phyloP scores from a whole-genome alignment of 2,888 invertebrate species.

The Sinelater perroti region DNA sequence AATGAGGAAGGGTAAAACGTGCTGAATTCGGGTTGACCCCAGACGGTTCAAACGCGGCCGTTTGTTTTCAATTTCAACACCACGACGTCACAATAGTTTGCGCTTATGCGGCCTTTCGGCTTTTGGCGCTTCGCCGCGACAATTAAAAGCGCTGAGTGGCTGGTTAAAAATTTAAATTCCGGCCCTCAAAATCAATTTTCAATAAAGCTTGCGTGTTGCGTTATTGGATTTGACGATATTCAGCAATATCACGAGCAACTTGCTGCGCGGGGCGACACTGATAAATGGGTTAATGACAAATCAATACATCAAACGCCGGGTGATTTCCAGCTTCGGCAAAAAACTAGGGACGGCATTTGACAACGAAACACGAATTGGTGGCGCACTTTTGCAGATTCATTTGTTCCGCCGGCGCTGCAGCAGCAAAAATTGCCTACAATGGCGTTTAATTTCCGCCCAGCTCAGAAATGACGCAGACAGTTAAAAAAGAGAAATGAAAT shows the following conservation, averaged over 20 bases:
- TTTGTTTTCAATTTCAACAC: no score
- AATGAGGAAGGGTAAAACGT: neutral
- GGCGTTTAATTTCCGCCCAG: constrained; percentile 27
- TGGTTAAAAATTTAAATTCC: no score
- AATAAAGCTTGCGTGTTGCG: constrained; percentile 2
- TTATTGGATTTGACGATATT: constrained; percentile 16
- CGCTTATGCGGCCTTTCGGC: no score
- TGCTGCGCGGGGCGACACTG: constrained; percentile 20
- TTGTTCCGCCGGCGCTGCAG: constrained; percentile 7
- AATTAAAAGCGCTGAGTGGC: no score
- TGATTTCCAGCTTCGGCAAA: constrained; percentile 9
- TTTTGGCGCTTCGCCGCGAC: no score
- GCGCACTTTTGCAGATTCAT: constrained; percentile 13
- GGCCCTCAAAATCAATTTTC: constrained; percentile 15
- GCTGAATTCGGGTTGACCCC: neutral
- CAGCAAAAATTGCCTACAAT: constrained; percentile 22
- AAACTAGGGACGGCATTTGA: constrained; percentile 9
- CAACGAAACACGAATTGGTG: constrained; percentile 11
- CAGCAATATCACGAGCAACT: constrained; percentile 16
- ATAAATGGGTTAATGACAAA: constrained; percentile 29
- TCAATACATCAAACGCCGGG: constrained; percentile 26
- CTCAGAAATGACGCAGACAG: constrained; percentile 21
- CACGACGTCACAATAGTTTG: no score
- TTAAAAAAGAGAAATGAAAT: constrained; percentile 29
- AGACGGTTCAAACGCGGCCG: no score